Base-by-base conservation (phyloP, 2,888 invertebrate genomes). In the Alitta virens region DNA sequence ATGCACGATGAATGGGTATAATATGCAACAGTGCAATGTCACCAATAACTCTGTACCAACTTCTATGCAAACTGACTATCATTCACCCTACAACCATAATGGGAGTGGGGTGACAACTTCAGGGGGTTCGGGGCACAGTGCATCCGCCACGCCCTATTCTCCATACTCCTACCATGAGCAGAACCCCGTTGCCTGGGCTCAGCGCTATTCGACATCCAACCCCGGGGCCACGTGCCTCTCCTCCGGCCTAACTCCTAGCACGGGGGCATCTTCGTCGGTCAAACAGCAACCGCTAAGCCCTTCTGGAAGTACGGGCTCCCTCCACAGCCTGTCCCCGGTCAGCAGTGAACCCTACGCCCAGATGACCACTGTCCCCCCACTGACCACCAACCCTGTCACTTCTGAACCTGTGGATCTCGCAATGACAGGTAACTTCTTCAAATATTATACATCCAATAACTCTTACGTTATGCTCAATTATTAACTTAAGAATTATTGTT, bases 271-370 rank as follows among this genome's bases (percentile, higher is more conserved):
- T 33, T 16, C n/a, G 3, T 18, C 51, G 24, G 67, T 73, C 46
- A 76, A 77, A 62, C 77, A 77, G 66, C 76, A 77, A 65, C 75
- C 77, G 0, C 66, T 76, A 57, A 75, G 75, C 54, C 77, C 77
- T 1, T 71, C 76, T 2, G 77, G 78, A 55, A 77, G 76, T 63
- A 78, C 78, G n/a, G 77, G 77, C 46, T 77, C 77, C 23, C 67
- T 76, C 52, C 76, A 77, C 33, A 75, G 76, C 58, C 71, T 78
- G 68, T 76, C 78, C 1, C 77, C 78, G 7, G 51, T 53, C 1
- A 72, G 74, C 64, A 52, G 42, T 21, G 60, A 54, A 25, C 53
- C 54, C 21, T 25, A 21, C 27, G 42, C 43, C 12, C 23, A 42
- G 40, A 9, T 55, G 55, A 55, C 33, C 56, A 14, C 18, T 16